Evolutionary conservation across 2,888 invertebrate genomes (phyloP), one percentile per base, ranked within the genome.

Genomic region (Loripinus fragilis): DNA sequence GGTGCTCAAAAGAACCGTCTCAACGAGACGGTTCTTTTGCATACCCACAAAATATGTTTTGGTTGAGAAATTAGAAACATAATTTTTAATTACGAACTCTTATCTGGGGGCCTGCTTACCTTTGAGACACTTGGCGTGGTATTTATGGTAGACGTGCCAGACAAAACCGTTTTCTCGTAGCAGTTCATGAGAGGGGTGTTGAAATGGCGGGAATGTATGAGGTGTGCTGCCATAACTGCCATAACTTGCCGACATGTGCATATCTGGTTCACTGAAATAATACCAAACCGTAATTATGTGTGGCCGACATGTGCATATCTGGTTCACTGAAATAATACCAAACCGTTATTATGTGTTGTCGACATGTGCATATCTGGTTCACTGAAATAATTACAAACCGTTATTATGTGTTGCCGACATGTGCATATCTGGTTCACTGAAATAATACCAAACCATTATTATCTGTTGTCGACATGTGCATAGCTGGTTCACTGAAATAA

Each of bases 81-180:
- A n/a, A n/a, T n/a, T n/a, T n/a, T n/a, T n/a, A n/a, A n/a, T n/a
- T n/a, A n/a, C n/a, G n/a, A n/a, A n/a, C n/a, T n/a, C n/a, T n/a
- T n/a, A n/a, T 38, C 38, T 38, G 12, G 7, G 5, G 38, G 38
- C 5, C 30, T 15, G 84, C 89, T 87, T 91, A 97, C 97, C 97
- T 95, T 97, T 98, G 50, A 98, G 95, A 94, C 99, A 99, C 87
- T 98, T 95, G 85, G 97, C 97, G 93, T 97, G 96, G 94, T 98
- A 99, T 93, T 98, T 98, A 94, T 98, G 97, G 94, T 99, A 99
- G 2, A 97, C 98, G 93, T 98, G 98, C 94, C 99, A 99, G 8
- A 98, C 98, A 95, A 99, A 99, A 93, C 98, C 98, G 94, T 99
- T 98, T 94, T 99, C 98, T 85, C 98, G 96, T 60, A 99, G 96